Percentiles rank a stretch among this genome's conserved stretches.
These are phyloP conservation scores for Bergia sp. DNA, from an alignment of 92 coral and sea anemone genomes.

Conservation along the genomic window DNA sequence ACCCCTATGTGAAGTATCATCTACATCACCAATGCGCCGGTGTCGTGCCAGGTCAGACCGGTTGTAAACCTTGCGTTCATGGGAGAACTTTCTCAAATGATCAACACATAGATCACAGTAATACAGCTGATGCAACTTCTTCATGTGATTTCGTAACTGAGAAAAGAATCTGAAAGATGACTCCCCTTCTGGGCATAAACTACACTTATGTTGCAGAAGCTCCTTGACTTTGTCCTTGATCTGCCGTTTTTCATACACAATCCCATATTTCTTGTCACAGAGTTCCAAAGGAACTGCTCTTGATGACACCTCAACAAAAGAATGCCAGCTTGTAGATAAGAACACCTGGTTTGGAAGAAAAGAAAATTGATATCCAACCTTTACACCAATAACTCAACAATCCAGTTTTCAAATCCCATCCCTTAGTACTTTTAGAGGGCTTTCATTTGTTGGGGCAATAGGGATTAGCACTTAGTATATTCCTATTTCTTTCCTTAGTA, in stretches of 20 bases:
- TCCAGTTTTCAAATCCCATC: background rate
- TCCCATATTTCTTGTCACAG: slow-evolving; percentile 61
- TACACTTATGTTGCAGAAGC: slow-evolving; percentile 79
- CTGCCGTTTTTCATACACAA: slow-evolving; percentile 64
- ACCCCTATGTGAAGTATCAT: slow-evolving; percentile 92
- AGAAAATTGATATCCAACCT: background rate
- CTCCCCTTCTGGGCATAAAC: slow-evolving; percentile 61
- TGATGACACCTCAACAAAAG: slow-evolving; percentile 51
- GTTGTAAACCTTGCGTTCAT: slow-evolving; percentile 80
- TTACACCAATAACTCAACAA: too few species aligned
- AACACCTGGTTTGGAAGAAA: slow-evolving; percentile 64
- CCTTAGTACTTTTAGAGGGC: too few species aligned
- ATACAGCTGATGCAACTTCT: slow-evolving; percentile 64
- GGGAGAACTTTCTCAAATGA: slow-evolving; percentile 82
- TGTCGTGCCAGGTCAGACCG: slow-evolving; percentile 84
- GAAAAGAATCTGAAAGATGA: slow-evolving; percentile 58
- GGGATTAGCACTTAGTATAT: too few species aligned
- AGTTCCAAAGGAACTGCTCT: slow-evolving; percentile 27
- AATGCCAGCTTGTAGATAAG: slow-evolving; percentile 61
- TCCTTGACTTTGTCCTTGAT: slow-evolving; percentile 73
- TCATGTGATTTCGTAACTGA: slow-evolving; percentile 78
- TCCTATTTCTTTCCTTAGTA: too few species aligned
- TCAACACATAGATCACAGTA: slow-evolving; percentile 86
- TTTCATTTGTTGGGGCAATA: too few species aligned
- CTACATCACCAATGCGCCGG: slow-evolving; percentile 84